Base-by-base conservation (phyloP, 37 sponge, comb jelly and placozoan genomes). In the Geodia barretti region DNA sequence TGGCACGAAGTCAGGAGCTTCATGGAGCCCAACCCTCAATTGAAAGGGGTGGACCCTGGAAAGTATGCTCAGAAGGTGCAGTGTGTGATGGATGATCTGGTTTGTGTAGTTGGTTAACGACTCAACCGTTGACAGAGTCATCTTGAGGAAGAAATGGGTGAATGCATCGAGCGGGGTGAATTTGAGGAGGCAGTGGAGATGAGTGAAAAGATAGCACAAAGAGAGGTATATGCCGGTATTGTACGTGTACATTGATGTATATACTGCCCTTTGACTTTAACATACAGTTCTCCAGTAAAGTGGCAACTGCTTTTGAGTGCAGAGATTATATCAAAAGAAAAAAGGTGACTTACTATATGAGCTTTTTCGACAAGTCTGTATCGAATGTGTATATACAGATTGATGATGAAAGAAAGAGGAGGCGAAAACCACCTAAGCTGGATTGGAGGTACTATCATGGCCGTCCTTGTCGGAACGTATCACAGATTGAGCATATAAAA, bases 241-340 rank as follows among this genome's bases (percentile, higher is more conserved):
- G n/a, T n/a, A n/a, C n/a, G n/a, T n/a, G n/a, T n/a, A n/a, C n/a
- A n/a, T n/a, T n/a, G n/a, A n/a, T n/a, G n/a, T n/a, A n/a, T n/a
- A n/a, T 14, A 69, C 2, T 3, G 4, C 42, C 23, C 26, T 42
- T 9, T 42, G 11, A 60, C 62, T 29, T 39, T 33, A 47, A 17
- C 8, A 68, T 47, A 1, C 74, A 86, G 84, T 83, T 92, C 76
- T 85, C 89, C 39, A 43, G 38, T 1, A 70, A 81, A 73, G 42
- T 92, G 24, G 74, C 90, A 33, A 87, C 80, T 41, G 88, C 92
- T 23, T 83, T 92, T 80, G 88, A 92, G 73, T 87, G 92, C 37
- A 24, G 68, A 1, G 71, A 87, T 20, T 80, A 81, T 38, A 60
- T 73, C 24, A 42, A 81, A 28, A 75, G 75, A 28, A 80, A 28